phyloP scores from a whole-genome alignment of 2,797 vertebrate genomes.

The Austrolebias charrua region DNA sequence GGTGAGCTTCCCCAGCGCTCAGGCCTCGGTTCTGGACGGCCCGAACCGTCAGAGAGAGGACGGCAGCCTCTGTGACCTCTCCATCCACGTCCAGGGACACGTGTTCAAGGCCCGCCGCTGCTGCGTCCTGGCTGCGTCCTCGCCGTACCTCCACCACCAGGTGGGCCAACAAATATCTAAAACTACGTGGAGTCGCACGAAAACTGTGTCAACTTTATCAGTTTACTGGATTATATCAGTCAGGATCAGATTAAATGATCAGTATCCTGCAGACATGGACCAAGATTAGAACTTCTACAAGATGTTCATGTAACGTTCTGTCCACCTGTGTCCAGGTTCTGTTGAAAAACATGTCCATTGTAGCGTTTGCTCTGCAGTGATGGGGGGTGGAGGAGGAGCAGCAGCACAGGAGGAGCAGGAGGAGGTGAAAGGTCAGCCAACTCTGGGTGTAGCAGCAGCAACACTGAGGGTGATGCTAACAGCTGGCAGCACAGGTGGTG shows the following conservation, averaged over 20 bases:
- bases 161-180: constrained; percentile 38
- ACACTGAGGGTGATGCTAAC: not conserved
- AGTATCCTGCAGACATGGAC: too few species aligned
- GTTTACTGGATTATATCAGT: too few species aligned
- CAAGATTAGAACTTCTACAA: not conserved
- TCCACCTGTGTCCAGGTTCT: constrained; percentile 74
- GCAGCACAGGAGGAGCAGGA: constrained; percentile 27
- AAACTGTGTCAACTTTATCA: too few species aligned
- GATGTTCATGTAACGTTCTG: not conserved
- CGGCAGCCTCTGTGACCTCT: constrained; percentile 90
- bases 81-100: constrained; percentile 91
- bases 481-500: not conserved
- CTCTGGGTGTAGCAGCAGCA: constrained; percentile 66
- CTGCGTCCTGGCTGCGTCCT: constrained; percentile 92
- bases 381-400: constrained; percentile 17
- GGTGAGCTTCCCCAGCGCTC: constrained; percentile 87
- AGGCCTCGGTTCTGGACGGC: constrained; percentile 85
- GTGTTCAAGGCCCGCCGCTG: constrained; percentile 92
- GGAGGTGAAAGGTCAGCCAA: constrained; percentile 47
- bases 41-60: constrained; percentile 90
- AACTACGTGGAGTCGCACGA: too few species aligned
- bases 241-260: too few species aligned
- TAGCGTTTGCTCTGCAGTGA: constrained; percentile 78
- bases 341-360: constrained; percentile 90
- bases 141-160: constrained; percentile 94